phyloP scores from a whole-genome alignment of 2,888 invertebrate genomes.

The Ophion ventricosus region DNA sequence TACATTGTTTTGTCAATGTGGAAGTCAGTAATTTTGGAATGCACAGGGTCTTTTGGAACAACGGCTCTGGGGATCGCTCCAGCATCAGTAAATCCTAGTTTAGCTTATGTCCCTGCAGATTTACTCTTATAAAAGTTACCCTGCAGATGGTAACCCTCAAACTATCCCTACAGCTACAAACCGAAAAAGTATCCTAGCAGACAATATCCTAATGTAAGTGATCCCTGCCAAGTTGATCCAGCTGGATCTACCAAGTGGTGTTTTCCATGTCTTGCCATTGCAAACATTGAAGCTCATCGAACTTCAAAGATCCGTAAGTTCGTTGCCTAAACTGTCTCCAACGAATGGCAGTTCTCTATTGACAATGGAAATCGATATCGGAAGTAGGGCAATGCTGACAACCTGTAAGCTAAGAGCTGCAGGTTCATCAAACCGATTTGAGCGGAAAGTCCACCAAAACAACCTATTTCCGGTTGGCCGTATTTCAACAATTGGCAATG shows the following conservation, averaged over 20 bases:
- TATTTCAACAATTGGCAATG: slow-evolving; percentile 46
- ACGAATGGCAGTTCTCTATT: background rate
- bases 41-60: too few species aligned
- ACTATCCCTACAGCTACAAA: background rate
- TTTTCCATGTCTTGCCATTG: background rate
- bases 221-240: background rate
- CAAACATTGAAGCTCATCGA: background rate
- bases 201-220: background rate
- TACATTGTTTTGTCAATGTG: background rate
- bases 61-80: too few species aligned
- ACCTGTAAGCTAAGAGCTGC: background rate
- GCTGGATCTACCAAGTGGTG: background rate
- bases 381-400: background rate
- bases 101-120: background rate
- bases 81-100: background rate
- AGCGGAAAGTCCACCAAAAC: slow-evolving; percentile 17
- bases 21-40: background rate
- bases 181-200: background rate
- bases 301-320: background rate
- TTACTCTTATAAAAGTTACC: background rate
- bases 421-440: background rate
- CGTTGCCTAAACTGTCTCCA: background rate
- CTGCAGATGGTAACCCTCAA: background rate
- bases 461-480: slow-evolving; percentile 55
- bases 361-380: background rate